Base-by-base conservation (phyloP, 2,888 invertebrate species). In the Dicycla oo region DNA sequence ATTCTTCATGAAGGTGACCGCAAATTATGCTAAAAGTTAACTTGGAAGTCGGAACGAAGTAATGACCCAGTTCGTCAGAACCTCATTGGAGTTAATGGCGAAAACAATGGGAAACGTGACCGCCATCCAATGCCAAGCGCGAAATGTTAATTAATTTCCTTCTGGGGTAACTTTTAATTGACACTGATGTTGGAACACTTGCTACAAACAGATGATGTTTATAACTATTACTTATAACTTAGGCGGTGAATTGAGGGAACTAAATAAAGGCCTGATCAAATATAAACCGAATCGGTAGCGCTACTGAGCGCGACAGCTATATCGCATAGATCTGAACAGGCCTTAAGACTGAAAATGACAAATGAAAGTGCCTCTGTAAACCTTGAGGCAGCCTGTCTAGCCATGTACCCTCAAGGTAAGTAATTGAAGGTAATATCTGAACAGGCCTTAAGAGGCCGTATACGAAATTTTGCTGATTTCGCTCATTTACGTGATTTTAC, bases 31-130 rank as follows among this genome's bases (percentile, higher is more conserved):
- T 23, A 2, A 62, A 71, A 72, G 20, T 71, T 62, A 51, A 45
- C 18, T 63, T 6, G 10, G 43, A 64, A 43, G 43, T n/a, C 43
- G 38, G 13, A 54, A 15, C 57, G 43, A 62, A 62, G 43, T 67
- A 60, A 70, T 40, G 67, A 54, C 70, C 63, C 61, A 71, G 53
- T 71, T 71, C 38, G 15, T 30, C 65, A 68, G 49, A 61, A 68
- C 47, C 51, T n/a, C 78, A 58, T 66, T 45, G 61, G 26, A 26
- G 54, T 73, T 75, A 61, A 66, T 72, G 78, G 69, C 58, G 45
- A 82, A 78, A 86, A 78, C 82, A 82, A 84, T 78, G 54, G 64
- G 49, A 69, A 77, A 85, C 87, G 87, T 87, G 87, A 86, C 82
- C 64, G 51, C 45, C 45, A 45, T 70, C 34, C n/a, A 65, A 81